These are phyloP conservation scores for Rhabdomys dilectus DNA, from an alignment of 2,113 vertebrate species.

Conservation along the genomic window DNA sequence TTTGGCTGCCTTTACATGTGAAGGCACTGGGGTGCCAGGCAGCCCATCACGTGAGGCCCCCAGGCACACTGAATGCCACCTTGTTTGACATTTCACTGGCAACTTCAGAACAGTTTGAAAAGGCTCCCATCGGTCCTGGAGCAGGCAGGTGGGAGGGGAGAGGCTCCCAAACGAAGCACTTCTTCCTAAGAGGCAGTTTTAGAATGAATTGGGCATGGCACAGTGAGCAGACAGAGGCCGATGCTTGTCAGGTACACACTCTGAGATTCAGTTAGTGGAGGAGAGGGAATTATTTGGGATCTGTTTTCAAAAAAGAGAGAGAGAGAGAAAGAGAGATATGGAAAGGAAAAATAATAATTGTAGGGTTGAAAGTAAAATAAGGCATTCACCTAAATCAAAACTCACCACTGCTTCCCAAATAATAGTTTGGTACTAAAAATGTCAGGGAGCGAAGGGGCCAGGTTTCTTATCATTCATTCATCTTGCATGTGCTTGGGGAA, in stretches of 20 bases:
- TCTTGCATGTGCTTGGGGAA: not conserved
- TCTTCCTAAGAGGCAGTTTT: constrained; percentile 60
- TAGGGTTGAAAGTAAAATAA: not conserved
- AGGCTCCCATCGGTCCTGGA: not conserved
- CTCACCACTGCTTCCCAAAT: not conserved
- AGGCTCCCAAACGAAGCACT: constrained; percentile 81
- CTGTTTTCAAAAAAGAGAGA: not conserved
- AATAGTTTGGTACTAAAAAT: not conserved
- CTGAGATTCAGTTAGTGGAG: not conserved
- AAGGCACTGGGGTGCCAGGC: constrained; percentile 23
- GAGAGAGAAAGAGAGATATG: not conserved
- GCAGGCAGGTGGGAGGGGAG: constrained; percentile 60
- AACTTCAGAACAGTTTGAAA: constrained; percentile 66
- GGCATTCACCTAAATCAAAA: not conserved
- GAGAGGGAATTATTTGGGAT: not conserved
- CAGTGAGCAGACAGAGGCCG: not conserved
- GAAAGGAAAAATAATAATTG: constrained; percentile 29
- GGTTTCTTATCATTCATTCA: not conserved
- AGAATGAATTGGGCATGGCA: constrained; percentile 61
- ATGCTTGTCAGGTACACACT: not conserved
- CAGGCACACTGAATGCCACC: constrained; percentile 69
- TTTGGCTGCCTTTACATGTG: constrained; percentile 44
- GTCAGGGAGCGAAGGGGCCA: not conserved
- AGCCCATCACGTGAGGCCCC: constrained; percentile 48
- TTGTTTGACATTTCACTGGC: constrained; percentile 81